Conservation (phyloP, 2,888 invertebrate species). For the Pyrrhosoma nymphula region DNA sequence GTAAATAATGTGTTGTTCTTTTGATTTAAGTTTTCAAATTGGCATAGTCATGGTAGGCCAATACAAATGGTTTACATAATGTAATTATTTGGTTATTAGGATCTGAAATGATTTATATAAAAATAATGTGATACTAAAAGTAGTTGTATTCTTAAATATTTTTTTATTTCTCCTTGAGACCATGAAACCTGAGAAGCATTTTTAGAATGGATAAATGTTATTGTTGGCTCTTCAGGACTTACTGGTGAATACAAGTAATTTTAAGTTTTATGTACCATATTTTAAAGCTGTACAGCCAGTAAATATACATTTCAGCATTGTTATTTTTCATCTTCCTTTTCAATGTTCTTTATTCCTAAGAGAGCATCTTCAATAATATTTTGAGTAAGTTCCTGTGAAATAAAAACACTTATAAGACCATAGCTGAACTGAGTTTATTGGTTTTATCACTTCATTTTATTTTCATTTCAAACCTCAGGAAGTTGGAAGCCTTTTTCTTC, state of each 20-base stretch:
- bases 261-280: constrained; percentile 36
- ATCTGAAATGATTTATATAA: constrained; percentile 65
- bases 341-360: constrained; percentile 35
- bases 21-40: constrained; percentile 63
- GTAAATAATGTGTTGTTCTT: constrained; percentile 62
- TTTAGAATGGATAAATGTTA: not conserved
- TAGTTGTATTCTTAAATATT: constrained; percentile 65
- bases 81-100: constrained; percentile 67
- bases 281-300: constrained; percentile 2
- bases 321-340: constrained; percentile 30
- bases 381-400: constrained; percentile 52
- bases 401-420: constrained; percentile 6
- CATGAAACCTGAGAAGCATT: constrained; percentile 24
- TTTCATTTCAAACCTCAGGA: not conserved
- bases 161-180: constrained; percentile 62
- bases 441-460: not conserved
- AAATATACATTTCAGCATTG: constrained; percentile 32
- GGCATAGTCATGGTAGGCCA: constrained; percentile 63
- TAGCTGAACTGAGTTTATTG: not conserved
- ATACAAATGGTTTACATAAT: constrained; percentile 55
- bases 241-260: constrained; percentile 38
- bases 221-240: constrained; percentile 31
- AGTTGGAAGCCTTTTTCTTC: not conserved
- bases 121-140: constrained; percentile 66
- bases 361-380: constrained; percentile 44